Evolutionary conservation across 2,113 vertebrate genomes (phyloP), one percentile per base, ranked within the genome.

Genomic region (Perca schrenkii): DNA sequence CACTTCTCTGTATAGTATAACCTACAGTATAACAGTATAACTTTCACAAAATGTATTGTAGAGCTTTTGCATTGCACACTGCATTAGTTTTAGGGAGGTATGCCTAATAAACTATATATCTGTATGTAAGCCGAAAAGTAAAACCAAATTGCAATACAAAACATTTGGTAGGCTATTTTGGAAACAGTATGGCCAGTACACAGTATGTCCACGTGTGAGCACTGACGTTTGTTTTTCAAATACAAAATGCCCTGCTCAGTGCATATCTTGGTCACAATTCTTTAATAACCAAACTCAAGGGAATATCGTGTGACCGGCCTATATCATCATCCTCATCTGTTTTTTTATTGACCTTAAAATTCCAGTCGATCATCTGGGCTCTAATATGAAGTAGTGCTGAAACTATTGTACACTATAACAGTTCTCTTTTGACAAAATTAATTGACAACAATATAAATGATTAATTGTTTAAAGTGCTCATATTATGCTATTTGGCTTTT

Each of bases 371-470:
- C 17, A 6, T 1, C 34, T 4, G 1, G 3, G 6, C 3, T 61
- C 8, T 43, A 28, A 47, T 60, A 58, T 17, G 1, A 40, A 40
- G 6, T 74, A 21, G 15, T 15, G 13, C 13, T 16, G 7, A 80
- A 74, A 0, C 57, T 25, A 25, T 65, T 53, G 46, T 22, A 72
- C 52, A 46, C 53, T 49, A 43, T 57, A 67, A 80, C 19, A 52
- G 21, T 69, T 36, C 4, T 12, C 47, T 31, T 36, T 54, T 57
- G 15, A 66, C 10, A 66, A 54, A 53, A 65, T 68, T 28, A 60
- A 56, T 58, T 57, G 16, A 10, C 21, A 75, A 7, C 34, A 25
- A 57, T 69, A 63, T 65, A 36, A 79, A 75, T 64, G 43, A 74
- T 82, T 50, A 61, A 53, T 28, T 28, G 28, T 28, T 28, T 28